Base-by-base conservation (phyloP, 2,888 invertebrate species). In the Cordilura impudica region DNA sequence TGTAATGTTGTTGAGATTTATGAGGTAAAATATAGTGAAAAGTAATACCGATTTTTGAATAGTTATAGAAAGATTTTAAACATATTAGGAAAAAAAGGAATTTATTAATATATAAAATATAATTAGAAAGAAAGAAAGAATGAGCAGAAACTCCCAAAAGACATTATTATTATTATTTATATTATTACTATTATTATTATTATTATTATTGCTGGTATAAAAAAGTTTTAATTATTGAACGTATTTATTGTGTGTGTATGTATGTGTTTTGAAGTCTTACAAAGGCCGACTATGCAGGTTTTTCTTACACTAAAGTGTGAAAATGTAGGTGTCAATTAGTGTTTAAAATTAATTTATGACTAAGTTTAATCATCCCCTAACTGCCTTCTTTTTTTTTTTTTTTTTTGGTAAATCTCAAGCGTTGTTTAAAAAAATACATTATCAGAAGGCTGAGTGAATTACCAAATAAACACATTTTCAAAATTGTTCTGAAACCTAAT, bases 1-100 rank as follows among this genome's bases (percentile, higher is more conserved):
- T 43, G n/a, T 70, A 73, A 39, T 74, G 47, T 66, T 79, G 79
- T 79, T 79, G 71, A 79, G 71, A 75, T 66, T 67, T 79, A 66
- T 66, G 35, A 70, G 61, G 65, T 53, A 45, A n/a, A n/a, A n/a
- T 23, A 49, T 26, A 29, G 23, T 8, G 2, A 39, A 74, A 63
- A 31, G 31, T n/a, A 66, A 45, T 71, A 54, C n/a, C 39, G 47
- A 54, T 78, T 74, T 74, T 79, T 79, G 75, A 61, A 65, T 79
- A 79, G 71, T 75, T 79, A 53, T 79, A 75, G 61, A 56, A 19
- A 71, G 75, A 75, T 26, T 75, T 78, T 71, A 56, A 74, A 75
- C 8, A 43, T 71, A 63, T 56, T 56, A 56, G 12, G 49, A 10
- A 1, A 51, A 51, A 35, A 6, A 58, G 58, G 66, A 77, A 71